Conservation (phyloP, 2,888 invertebrate species). For the Dendrolimus houi region DNA sequence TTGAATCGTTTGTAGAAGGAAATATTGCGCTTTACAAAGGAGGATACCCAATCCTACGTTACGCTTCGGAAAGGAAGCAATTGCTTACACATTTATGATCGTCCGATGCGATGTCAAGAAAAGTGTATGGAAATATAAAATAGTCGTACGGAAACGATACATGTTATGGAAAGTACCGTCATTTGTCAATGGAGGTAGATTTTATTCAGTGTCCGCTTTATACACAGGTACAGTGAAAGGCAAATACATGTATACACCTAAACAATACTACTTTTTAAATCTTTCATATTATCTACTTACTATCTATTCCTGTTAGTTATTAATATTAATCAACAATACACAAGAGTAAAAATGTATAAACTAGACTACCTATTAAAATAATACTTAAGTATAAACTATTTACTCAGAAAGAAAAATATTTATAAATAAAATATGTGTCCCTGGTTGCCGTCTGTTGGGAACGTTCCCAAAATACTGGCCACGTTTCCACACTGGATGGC, state of each 20-base stretch:
- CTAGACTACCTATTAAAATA: no score
- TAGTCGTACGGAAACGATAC: constrained; percentile 40
- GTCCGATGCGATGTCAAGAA: constrained; percentile 22
- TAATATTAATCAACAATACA: no score
- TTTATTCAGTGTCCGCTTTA: constrained; percentile 46
- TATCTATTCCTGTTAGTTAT: no score
- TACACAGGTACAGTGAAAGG: constrained; percentile 24
- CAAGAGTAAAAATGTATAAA: no score
- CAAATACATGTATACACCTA: neutral
- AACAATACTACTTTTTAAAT: no score
- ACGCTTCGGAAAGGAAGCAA: constrained; percentile 22
- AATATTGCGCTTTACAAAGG: constrained; percentile 14
- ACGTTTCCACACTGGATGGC: no score
- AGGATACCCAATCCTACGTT: constrained; percentile 23
- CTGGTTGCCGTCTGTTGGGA: no score
- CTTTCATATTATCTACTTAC: no score
- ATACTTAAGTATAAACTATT: no score
- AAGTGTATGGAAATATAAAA: constrained; percentile 43
- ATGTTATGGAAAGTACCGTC: constrained; percentile 48
- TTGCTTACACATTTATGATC: constrained; percentile 31
- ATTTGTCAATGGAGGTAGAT: constrained; percentile 54
- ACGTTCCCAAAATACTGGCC: no score
- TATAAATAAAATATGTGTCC: no score
- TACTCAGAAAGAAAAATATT: no score
- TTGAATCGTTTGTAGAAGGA: constrained; percentile 13